Evolutionary conservation across 2,888 invertebrate genomes (phyloP), one percentile per base, ranked within the genome.

Genomic region (Penaeus monodon): DNA sequence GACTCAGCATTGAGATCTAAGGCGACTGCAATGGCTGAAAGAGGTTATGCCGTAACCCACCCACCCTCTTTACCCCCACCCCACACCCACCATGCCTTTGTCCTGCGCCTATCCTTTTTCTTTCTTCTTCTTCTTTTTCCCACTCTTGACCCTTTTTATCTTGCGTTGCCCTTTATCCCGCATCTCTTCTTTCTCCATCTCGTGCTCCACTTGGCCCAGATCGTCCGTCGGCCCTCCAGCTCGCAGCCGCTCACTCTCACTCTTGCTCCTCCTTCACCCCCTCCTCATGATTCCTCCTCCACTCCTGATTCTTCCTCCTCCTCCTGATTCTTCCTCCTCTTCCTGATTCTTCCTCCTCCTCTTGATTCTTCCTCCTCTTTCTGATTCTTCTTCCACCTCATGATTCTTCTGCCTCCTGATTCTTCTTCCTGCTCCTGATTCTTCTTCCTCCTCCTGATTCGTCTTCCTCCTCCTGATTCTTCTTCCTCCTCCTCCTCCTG

Each of bases 281-380:
- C 24, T 33, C 22, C 64, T 33, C 27, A 64, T n/a, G 38, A 44
- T 76, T 49, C 38, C n/a, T 65, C 78, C 49, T 57, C 27, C 2
- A n/a, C 10, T 33, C 33, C 44, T 44, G 0, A 0, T 44, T 44
- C 44, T 6, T 44, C 44, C 1, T 44, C 44, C 44, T 44, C 44
- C 7, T 44, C 80, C 33, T 70, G 66, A 10, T 81, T 76, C 38
- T 38, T 76, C 83, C 74, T 63, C 70, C 83, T 63, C 70, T 76
- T 38, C 64, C 64, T 64, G n/a, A n/a, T 65, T 76, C 64, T 64
- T 38, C 73, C 38, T 84, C 76, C 38, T 29, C 80, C n/a, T 22
- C 24, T 24, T 66, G 14, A n/a, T n/a, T 76, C 27, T 44, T 49
- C 44, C 76, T 76, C 38, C 76, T 76, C 76, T 76, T 49, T 27